Evolutionary conservation across 2,888 invertebrate species (phyloP).

Genomic region (Heteropelma amictum): DNA sequence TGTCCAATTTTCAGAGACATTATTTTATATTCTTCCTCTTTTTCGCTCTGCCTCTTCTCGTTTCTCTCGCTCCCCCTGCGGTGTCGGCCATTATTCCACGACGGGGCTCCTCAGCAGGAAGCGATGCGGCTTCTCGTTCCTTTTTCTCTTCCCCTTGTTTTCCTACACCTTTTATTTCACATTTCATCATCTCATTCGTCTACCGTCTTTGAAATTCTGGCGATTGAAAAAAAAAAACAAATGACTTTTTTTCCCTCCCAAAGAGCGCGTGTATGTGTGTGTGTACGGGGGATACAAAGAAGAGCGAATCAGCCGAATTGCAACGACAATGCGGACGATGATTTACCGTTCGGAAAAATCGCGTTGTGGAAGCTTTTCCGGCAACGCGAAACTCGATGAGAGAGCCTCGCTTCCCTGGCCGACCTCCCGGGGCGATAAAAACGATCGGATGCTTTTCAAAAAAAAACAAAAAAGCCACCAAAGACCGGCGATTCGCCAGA

Average conservation of each 20-base stretch:
- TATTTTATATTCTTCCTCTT: constrained; percentile 23
- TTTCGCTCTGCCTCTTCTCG: background rate
- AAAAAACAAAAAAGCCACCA: background rate
- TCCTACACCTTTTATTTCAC: background rate
- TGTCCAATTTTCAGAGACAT: constrained; percentile 66
- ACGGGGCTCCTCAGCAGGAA: constrained; percentile 28
- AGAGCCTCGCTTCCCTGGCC: constrained; percentile 25
- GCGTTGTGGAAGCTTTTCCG: no score
- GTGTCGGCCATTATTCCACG: constrained; percentile 23
- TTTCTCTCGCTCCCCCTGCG: background rate
- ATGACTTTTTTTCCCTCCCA: no score
- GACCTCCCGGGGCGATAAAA: constrained; percentile 47
- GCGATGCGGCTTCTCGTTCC: constrained; percentile 28
- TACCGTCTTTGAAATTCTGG: no score
- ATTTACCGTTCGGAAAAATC: no score
- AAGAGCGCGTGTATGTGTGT: no score
- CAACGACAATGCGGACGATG: no score
- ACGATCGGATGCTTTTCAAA: constrained; percentile 19
- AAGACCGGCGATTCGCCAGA: constrained; percentile 39
- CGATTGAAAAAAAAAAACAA: background rate
- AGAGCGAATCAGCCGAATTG: no score
- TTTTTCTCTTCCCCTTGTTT: background rate
- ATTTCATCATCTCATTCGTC: background rate
- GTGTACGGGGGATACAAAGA: no score
- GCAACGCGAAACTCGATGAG: no score